phyloP scores from a whole-genome alignment of 2,888 invertebrate genomes.

The Neoascia interrupta region DNA sequence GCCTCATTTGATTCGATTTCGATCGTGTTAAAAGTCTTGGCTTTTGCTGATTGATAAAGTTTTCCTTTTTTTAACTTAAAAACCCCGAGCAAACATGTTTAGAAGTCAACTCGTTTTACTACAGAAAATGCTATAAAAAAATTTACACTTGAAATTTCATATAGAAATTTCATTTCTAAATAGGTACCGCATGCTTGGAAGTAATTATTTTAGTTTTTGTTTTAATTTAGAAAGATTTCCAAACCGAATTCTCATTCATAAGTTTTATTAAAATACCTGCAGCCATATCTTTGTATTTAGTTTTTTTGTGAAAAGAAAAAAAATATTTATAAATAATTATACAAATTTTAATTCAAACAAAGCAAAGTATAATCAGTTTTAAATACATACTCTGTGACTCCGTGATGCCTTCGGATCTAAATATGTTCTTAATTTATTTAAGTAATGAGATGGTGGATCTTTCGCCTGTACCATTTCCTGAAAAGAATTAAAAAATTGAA shows the following conservation, averaged over 20 bases:
- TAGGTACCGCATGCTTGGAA: background rate
- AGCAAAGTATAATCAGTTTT: conserved; percentile 5
- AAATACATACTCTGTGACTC: conserved; percentile 91
- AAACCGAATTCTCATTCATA: conserved; percentile 37
- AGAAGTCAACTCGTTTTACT: too few relatives aligned
- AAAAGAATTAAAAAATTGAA: conserved; percentile 75
- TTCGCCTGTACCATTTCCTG: conserved; percentile 99
- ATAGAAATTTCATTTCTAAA: background rate
- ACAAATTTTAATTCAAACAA: background rate
- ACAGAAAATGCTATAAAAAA: background rate
- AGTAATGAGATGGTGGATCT: conserved; percentile 97
- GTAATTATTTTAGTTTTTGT: background rate
- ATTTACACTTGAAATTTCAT: too few relatives aligned
- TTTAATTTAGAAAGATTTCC: conserved; percentile 42
- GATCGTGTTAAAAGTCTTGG: too few relatives aligned
- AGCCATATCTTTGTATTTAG: conserved; percentile 65
- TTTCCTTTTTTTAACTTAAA: too few relatives aligned
- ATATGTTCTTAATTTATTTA: conserved; percentile 96
- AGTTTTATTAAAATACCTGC: conserved; percentile 65
- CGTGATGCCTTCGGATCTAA: conserved; percentile 97
- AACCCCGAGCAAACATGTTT: too few relatives aligned
- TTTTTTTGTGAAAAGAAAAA: conserved; percentile 46
- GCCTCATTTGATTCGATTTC: too few relatives aligned
- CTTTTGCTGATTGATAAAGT: too few relatives aligned
- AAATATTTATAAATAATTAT: background rate